These are phyloP conservation scores for Drosophila pectinifera DNA, from an alignment of 1,140 invertebrate genomes.

Conservation along the genomic window DNA sequence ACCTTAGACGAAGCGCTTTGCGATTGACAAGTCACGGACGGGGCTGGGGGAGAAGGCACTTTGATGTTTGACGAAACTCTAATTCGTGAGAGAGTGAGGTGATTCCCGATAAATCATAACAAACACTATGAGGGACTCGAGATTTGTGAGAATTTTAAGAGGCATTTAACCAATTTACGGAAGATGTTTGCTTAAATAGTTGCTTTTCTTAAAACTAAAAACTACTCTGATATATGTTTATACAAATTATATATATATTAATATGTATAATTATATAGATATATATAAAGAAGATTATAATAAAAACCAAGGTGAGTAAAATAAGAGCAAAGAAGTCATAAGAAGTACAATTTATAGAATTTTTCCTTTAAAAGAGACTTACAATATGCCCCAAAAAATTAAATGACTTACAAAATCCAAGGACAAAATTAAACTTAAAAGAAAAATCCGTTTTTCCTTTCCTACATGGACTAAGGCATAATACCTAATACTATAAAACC, in stretches of 20 bases:
- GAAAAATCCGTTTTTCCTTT: too few species aligned
- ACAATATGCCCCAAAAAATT: not conserved
- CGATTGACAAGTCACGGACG: slow-evolving; percentile 25
- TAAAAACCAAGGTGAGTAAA: too few species aligned
- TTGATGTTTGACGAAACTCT: slow-evolving; percentile 23
- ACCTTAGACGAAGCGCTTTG: slow-evolving; percentile 7
- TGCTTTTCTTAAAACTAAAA: too few species aligned
- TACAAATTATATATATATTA: too few species aligned
- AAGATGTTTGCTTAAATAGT: not conserved
- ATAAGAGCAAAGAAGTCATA: too few species aligned
- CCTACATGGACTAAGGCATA: too few species aligned
- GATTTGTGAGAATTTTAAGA: not conserved
- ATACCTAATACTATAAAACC: too few species aligned
- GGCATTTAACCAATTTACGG: not conserved
- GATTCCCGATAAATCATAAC: slow-evolving; percentile 23
- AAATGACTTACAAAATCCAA: too few species aligned
- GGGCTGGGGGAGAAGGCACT: not conserved
- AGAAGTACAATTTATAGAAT: not conserved
- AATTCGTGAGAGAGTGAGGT: not conserved
- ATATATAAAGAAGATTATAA: too few species aligned
- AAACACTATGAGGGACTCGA: slow-evolving; percentile 6
- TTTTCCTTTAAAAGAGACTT: too few species aligned
- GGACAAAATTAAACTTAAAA: not conserved
- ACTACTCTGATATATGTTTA: too few species aligned
- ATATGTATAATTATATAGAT: too few species aligned